Conservation (phyloP, 2,888 invertebrate genomes). For the Eupithecia abbreviata region DNA sequence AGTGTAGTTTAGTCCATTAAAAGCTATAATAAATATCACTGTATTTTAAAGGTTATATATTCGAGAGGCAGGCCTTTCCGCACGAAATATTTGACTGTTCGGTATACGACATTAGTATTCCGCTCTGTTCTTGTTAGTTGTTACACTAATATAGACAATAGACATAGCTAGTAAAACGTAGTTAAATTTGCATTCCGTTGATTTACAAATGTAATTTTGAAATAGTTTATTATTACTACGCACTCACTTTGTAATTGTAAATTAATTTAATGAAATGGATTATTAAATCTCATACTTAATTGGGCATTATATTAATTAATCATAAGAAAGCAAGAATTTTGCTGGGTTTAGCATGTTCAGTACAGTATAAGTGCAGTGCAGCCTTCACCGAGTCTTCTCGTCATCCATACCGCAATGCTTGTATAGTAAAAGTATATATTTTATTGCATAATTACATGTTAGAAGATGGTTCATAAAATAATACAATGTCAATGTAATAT, state of each 20-base stretch:
- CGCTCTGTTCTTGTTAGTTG: slow-evolving; percentile 46
- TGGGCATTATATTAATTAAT: neutral
- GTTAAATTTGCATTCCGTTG: neutral
- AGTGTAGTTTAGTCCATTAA: neutral
- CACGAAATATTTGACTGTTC: slow-evolving; percentile 48
- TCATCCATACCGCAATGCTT: too few relatives aligned
- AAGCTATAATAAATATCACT: neutral
- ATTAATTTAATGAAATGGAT: neutral
- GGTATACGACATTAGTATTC: slow-evolving; percentile 53
- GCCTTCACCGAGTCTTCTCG: too few relatives aligned
- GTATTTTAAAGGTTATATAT: slow-evolving; percentile 44
- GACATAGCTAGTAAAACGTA: neutral
- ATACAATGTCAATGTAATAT: too few relatives aligned
- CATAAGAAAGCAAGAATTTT: neutral
- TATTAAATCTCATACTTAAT: neutral
- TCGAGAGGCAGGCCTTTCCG: slow-evolving; percentile 45
- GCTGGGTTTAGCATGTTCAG: too few relatives aligned
- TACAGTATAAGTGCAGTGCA: too few relatives aligned
- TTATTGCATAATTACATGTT: too few relatives aligned
- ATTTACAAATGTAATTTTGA: neutral
- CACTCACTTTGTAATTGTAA: neutral
- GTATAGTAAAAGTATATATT: too few relatives aligned
- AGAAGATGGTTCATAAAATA: too few relatives aligned
- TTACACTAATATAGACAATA: slow-evolving; percentile 49
- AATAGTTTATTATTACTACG: neutral